Percentiles rank a stretch among this genome's conserved stretches.
These are phyloP conservation scores for Sebastes variabilis DNA, from an alignment of 2,797 vertebrate species.

Conservation along the genomic window DNA sequence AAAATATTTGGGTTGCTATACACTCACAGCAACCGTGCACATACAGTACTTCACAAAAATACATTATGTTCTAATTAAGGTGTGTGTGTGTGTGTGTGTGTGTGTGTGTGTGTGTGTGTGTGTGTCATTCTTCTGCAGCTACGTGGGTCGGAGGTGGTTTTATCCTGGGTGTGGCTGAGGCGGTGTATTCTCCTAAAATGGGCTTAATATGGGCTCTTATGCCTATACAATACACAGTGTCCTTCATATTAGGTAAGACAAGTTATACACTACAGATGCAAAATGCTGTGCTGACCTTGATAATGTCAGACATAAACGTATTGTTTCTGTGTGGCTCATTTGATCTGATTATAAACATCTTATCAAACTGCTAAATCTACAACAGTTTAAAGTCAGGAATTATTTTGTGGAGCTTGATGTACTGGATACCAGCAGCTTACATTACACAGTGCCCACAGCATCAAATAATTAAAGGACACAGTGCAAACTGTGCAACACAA, in stretches of 20 bases:
- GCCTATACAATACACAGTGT: slow-evolving; percentile 76
- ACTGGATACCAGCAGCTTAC: not conserved
- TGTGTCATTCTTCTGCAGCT: slow-evolving; percentile 61
- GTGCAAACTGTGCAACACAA: not conserved
- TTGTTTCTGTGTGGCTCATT: not conserved
- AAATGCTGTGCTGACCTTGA: not conserved
- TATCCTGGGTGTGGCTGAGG: slow-evolving; percentile 81
- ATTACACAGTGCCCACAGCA: not conserved
- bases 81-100: not conserved
- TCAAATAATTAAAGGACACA: not conserved
- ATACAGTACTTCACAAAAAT: not conserved
- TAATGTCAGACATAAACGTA: not conserved
- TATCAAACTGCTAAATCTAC: not conserved
- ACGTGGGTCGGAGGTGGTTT: slow-evolving; percentile 84
- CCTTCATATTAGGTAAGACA: slow-evolving; percentile 78
- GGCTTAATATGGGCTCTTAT: slow-evolving; percentile 82
- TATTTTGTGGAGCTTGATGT: not conserved
- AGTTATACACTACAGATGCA: not conserved
- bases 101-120: not conserved
- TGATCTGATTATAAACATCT: not conserved
- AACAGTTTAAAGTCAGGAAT: not conserved
- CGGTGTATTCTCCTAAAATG: slow-evolving; percentile 77
- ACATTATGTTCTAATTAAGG: not conserved
- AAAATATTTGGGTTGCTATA: too few relatives aligned
- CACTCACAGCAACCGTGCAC: too few relatives aligned